Base-by-base conservation (phyloP, 2,113 vertebrate species). In the Vidua chalybeata region DNA sequence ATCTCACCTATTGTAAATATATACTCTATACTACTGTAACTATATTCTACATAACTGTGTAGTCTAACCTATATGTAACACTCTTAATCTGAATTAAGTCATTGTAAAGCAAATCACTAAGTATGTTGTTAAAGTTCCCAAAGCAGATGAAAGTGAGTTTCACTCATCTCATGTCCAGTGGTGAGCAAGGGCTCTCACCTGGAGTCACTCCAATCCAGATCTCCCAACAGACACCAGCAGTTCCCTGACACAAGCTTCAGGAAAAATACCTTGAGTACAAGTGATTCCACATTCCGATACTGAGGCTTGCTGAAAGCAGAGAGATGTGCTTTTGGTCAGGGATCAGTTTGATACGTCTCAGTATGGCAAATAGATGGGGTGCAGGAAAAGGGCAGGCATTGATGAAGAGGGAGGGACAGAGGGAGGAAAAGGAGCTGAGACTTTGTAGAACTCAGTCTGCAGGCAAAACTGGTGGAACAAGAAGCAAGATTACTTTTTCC, bases 401-500 rank as follows among this genome's bases (percentile, higher is more conserved):
- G 62, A 37, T 41, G 59, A 92, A 90, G 79, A 61, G 91, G 94
- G 96, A 94, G 91, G 93, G 93, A 90, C 93, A 80, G 79, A 86
- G 79, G 93, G 93, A 93, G 96, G 91, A 89, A 92, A 69, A 80
- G 24, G 54, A 88, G 45, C 20, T 0, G 4, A 56, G 49, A 46
- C 62, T 82, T 46, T 14, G 41, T n/a, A 66, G 45, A 55, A 66
- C 31, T 86, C 89, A 31, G 37, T 54, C 59, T 88, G 58, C 49
- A 73, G 80, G 86, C 27, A 69, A 35, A 96, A 86, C 89, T 92
- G 91, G 93, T 49, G 41, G 72, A 90, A 88, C 67, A 75, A 92
- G 91, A 76, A 86, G 55, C 75, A 88, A 80, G 79, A 76, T 64
- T 58, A 83, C 19, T 31, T 66, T 61, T 64, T 45, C 67, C n/a